phyloP scores from a whole-genome alignment of 2,113 vertebrate species.

The Donacobius atricapilla region DNA sequence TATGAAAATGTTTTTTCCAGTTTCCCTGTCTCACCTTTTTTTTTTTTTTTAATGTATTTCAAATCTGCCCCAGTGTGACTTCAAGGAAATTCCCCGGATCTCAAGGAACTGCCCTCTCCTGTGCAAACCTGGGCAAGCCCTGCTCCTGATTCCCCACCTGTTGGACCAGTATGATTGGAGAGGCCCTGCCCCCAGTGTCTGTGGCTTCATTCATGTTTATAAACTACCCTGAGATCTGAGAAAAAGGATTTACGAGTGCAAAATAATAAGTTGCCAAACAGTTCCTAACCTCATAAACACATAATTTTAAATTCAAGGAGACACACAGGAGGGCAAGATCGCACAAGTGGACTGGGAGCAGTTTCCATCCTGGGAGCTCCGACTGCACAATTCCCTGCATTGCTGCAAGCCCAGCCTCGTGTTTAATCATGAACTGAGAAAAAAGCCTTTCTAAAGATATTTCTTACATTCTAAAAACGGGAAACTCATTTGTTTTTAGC shows the following conservation, averaged over 20 bases:
- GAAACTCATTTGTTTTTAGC: background rate
- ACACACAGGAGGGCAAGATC: background rate
- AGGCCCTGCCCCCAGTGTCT: background rate
- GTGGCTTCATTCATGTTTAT: slow-evolving; percentile 34
- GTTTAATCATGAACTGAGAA: background rate
- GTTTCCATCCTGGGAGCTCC: background rate
- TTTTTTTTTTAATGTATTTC: background rate
- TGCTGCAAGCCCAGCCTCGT: background rate
- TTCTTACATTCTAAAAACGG: background rate
- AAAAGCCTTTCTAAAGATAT: background rate
- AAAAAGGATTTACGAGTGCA: background rate
- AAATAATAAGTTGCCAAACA: background rate
- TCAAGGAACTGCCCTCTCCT: background rate
- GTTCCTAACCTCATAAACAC: background rate
- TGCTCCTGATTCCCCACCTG: background rate
- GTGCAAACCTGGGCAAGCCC: background rate
- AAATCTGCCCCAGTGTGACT: background rate
- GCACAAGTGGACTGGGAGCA: background rate
- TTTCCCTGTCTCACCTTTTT: background rate
- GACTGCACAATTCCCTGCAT: background rate
- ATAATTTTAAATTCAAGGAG: slow-evolving; percentile 3
- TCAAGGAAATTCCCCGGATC: background rate
- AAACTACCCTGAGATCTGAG: slow-evolving; percentile 5
- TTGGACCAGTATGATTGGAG: background rate
- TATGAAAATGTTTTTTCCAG: rapidly evolving